Percentiles rank a stretch among this genome's conserved stretches.
Conservation (phyloP, 2,888 invertebrate species). For the Salpingus planirostris region DNA sequence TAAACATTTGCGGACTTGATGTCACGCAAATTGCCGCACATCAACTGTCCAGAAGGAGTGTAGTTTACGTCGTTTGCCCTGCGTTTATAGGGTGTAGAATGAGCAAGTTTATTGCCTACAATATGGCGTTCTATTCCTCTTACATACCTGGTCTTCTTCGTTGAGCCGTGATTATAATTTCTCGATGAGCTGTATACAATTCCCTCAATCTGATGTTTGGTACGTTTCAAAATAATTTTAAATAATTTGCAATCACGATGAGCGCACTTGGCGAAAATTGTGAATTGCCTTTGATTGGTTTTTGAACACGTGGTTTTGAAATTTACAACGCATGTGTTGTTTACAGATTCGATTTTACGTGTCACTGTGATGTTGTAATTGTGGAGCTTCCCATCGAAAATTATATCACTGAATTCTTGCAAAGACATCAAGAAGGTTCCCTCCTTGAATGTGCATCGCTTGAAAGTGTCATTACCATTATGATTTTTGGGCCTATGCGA, state of each 20-base stretch:
- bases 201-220: not conserved
- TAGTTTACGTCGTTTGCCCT: not conserved
- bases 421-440: not conserved
- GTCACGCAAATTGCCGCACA: not conserved
- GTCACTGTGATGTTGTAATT: not conserved
- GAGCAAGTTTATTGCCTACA: not conserved
- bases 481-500: not conserved
- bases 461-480: not conserved
- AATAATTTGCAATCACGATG: not conserved
- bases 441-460: not conserved
- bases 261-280: slow-evolving; percentile 1
- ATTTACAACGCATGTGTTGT: not conserved
- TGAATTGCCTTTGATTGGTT: not conserved
- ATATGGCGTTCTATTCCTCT: not conserved
- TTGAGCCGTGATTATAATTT: not conserved
- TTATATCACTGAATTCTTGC: not conserved
- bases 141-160: not conserved
- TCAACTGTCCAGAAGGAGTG: not conserved
- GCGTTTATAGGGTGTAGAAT: not conserved
- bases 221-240: not conserved
- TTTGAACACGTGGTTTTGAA: not conserved
- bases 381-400: not conserved
- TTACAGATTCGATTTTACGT: not conserved
- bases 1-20: not conserved
- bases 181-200: not conserved